Evolutionary conservation across 2,797 vertebrate species (phyloP).

Genomic region (Natrix natrix): DNA sequence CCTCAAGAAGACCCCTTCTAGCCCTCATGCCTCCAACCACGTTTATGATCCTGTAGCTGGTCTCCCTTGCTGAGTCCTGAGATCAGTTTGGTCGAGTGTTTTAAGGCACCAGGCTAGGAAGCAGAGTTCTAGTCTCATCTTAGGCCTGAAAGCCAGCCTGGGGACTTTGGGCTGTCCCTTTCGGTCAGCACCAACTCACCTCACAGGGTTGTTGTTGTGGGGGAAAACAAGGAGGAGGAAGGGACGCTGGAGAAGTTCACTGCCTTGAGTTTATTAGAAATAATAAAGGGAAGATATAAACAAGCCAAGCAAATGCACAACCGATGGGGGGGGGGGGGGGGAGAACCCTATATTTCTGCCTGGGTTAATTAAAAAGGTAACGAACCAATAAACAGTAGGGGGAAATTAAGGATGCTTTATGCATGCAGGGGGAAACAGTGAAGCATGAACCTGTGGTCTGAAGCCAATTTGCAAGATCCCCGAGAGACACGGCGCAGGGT

Average conservation of each 20-base stretch:
- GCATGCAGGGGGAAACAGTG: neutral
- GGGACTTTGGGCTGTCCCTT: too few relatives aligned
- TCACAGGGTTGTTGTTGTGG: too few relatives aligned
- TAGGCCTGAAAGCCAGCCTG: too few relatives aligned
- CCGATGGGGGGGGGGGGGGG: neutral
- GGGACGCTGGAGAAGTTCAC: too few relatives aligned
- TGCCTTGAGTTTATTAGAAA: too few relatives aligned
- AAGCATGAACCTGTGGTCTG: neutral
- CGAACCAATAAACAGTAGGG: neutral
- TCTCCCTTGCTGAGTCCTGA: neutral
- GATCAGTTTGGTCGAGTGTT: too few relatives aligned
- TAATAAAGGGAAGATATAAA: too few relatives aligned
- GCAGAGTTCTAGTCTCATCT: too few relatives aligned
- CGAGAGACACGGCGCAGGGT: accelerated
- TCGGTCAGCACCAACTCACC: too few relatives aligned
- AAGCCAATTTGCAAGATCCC: neutral
- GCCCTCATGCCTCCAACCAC: neutral
- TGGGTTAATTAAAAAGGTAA: neutral
- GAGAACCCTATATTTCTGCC: neutral
- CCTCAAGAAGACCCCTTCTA: neutral
- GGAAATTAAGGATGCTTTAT: neutral
- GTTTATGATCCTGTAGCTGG: neutral
- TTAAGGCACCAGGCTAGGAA: too few relatives aligned
- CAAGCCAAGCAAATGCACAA: too few relatives aligned
- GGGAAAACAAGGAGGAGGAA: too few relatives aligned